These are phyloP conservation scores for Oreochromis spilurus DNA, from an alignment of 2,113 vertebrate species.

Conservation along the genomic window DNA sequence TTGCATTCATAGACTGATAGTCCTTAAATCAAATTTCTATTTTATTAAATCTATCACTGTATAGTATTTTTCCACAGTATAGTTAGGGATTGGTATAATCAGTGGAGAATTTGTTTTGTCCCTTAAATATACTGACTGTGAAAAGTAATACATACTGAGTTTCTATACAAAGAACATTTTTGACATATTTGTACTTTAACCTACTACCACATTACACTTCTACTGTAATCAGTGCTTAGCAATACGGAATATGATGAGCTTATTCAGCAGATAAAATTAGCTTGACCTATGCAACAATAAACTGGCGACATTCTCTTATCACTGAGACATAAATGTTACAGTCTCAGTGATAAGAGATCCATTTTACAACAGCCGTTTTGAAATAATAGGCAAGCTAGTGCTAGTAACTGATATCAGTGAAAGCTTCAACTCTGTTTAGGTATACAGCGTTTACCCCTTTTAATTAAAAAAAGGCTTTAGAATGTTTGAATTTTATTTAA, in stretches of 20 bases:
- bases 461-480: background rate
- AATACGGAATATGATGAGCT: background rate
- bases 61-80: background rate
- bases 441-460: background rate
- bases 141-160: background rate
- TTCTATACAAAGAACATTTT: background rate
- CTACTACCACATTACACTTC: background rate
- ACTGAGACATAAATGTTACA: background rate
- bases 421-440: background rate
- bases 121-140: background rate
- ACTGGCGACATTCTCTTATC: background rate
- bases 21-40: background rate
- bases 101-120: background rate
- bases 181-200: background rate
- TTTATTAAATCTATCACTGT: background rate
- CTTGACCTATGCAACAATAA: background rate
- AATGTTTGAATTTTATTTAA: background rate
- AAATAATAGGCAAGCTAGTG: background rate
- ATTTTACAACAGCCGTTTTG: background rate
- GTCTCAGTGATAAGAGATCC: background rate
- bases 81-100: background rate
- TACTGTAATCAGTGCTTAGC: background rate
- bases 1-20: background rate
- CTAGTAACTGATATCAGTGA: background rate
- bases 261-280: background rate